Evolutionary conservation across 2,797 vertebrate genomes (phyloP).

Genomic region (Oreortyx pictus): DNA sequence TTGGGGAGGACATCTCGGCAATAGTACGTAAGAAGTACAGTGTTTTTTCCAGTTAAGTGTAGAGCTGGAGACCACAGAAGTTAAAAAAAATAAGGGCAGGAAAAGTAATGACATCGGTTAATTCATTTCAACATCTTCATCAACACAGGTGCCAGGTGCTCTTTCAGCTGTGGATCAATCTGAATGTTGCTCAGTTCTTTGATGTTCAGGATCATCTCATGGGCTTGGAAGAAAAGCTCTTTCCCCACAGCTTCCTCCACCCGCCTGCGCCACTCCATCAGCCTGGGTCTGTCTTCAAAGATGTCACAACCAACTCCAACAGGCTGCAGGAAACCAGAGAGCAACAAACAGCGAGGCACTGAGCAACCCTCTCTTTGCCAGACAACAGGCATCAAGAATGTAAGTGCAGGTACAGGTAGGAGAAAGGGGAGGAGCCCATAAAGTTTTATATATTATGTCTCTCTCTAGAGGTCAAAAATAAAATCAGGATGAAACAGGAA

Average conservation of each 20-base stretch:
- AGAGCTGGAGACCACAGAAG: constrained; percentile 7
- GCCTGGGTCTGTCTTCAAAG: constrained; percentile 79
- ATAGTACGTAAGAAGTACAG: neutral
- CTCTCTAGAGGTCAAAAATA: neutral
- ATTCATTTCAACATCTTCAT: constrained; percentile 73
- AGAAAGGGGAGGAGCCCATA: neutral
- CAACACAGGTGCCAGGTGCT: constrained; percentile 64
- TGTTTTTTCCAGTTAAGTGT: neutral
- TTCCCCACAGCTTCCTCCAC: constrained; percentile 81
- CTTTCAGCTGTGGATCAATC: constrained; percentile 67
- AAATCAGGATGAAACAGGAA: neutral
- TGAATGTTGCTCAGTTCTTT: constrained; percentile 68
- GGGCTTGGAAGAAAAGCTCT: constrained; percentile 83
- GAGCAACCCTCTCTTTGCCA: neutral
- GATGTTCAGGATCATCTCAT: constrained; percentile 76
- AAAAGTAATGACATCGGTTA: neutral
- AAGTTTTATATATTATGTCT: neutral
- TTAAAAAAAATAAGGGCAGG: neutral
- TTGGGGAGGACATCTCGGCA: neutral
- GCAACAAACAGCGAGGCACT: neutral
- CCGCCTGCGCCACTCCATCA: constrained; percentile 82
- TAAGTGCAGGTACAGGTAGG: neutral
- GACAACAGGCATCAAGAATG: neutral
- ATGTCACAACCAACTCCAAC: constrained; percentile 79
- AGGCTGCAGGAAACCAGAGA: constrained; percentile 72